Percentiles rank a stretch among this genome's conserved stretches.
phyloP scores from a whole-genome alignment of 2,797 vertebrate genomes.

The Microctenopoma stevenorrisi region DNA sequence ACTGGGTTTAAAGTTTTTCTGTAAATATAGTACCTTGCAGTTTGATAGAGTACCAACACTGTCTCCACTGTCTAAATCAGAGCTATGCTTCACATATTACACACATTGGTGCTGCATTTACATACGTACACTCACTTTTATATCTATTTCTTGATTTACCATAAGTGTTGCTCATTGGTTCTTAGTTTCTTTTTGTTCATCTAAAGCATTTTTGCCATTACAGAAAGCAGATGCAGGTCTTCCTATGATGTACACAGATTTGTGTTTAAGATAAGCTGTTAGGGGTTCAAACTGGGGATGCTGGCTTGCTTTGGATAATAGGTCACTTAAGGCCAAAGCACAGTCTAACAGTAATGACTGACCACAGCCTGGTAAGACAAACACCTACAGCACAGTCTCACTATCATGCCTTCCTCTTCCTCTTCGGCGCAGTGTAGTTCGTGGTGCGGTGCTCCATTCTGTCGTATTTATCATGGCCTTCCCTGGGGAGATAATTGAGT shows the following conservation, averaged over 20 bases:
- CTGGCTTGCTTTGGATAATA: slow-evolving; percentile 28
- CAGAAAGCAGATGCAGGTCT: slow-evolving; percentile 19
- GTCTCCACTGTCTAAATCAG: neutral
- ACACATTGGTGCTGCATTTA: slow-evolving; percentile 2
- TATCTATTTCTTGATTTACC: slow-evolving; percentile 16
- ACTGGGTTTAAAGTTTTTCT: slow-evolving; percentile 20
- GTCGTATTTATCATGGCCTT: slow-evolving; percentile 95
- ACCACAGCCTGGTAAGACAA: slow-evolving; percentile 25
- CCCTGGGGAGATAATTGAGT: slow-evolving; percentile 82
- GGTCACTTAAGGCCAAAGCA: slow-evolving; percentile 49
- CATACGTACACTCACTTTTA: slow-evolving; percentile 1
- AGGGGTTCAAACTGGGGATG: slow-evolving; percentile 1
- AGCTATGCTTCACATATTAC: slow-evolving; percentile 12
- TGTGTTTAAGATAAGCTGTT: slow-evolving; percentile 8
- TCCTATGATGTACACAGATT: neutral
- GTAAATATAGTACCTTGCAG: neutral
- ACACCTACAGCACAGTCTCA: slow-evolving; percentile 29
- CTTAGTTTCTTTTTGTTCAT: slow-evolving; percentile 6
- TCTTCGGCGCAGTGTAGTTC: slow-evolving; percentile 83
- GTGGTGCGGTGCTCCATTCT: slow-evolving; percentile 90
- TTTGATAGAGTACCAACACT: slow-evolving; percentile 16
- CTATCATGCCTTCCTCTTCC: slow-evolving; percentile 80
- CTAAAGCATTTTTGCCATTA: slow-evolving; percentile 18
- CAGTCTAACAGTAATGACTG: slow-evolving; percentile 42
- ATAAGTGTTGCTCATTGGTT: slow-evolving; percentile 10